Evolutionary conservation across 92 coral and sea anemone genomes (phyloP), one percentile per base, ranked within the genome.

Genomic region (Siderastrea radians): DNA sequence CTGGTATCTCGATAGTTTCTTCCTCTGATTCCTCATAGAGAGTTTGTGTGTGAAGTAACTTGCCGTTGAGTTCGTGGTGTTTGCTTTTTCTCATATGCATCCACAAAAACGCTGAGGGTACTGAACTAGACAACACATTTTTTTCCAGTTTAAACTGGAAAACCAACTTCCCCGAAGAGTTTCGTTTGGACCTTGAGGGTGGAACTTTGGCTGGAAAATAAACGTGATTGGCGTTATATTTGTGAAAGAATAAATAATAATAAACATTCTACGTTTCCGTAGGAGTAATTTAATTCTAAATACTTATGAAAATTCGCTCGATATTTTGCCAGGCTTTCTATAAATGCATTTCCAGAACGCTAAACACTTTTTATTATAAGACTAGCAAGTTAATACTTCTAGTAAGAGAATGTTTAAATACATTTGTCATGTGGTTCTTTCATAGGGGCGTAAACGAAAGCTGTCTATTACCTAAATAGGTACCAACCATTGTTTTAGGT

Each of bases 31-130:
- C 6, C 43, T n/a, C 61, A 16, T 61, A 49, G 60, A 1, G 72
- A 38, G 73, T 73, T 38, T 66, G 38, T 13, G 81, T 60, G 44
- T 66, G 70, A 5, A 91, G 76, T 10, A 72, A 82, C n/a, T 74
- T 79, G 50, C 84, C 88, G 19, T 63, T 47, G 43, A 87, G 59
- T 49, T 79, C 78, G 16, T 7, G 19, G 38, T 16, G 55, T 48
- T n/a, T 66, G 60, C 62, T 65, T 72, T 61, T 83, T 26, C 88
- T 75, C 62, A 76, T 83, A 17, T 89, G 84, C 14, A 92, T n/a
- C 95, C 95, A 92, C 67, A 92, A 75, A 10, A 43, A 76, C 61
- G 93, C 95, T 15, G 90, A 79, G 2, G 78, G 79, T 38, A 89
- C 83, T 3, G 47, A 78, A 7, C 55, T 89, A 19, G 70, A 38